phyloP scores from a whole-genome alignment of 1,140 invertebrate genomes.

The Bombus huntii region DNA sequence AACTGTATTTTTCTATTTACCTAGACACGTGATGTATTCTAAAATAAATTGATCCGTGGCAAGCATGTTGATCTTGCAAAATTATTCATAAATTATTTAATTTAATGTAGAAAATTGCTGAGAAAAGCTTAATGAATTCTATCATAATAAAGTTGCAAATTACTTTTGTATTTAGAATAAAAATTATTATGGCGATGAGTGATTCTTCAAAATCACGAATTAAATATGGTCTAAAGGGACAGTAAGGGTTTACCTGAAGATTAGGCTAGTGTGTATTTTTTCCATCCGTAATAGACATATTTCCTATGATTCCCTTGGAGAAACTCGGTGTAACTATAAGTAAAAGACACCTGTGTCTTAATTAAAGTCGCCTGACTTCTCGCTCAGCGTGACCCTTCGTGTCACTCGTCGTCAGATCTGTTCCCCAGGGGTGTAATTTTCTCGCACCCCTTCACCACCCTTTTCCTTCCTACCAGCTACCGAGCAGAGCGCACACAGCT shows the following conservation, averaged over 20 bases:
- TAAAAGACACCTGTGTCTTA: constrained; percentile 73
- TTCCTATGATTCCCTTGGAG: constrained; percentile 15
- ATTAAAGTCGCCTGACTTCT: constrained; percentile 78
- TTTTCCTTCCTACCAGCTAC: constrained; percentile 22
- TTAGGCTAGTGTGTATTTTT: not conserved
- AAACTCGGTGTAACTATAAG: constrained; percentile 42
- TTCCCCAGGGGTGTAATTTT: constrained; percentile 75
- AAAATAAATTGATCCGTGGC: too few species aligned
- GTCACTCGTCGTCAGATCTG: constrained; percentile 66
- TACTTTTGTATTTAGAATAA: too few species aligned
- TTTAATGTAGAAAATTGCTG: not conserved
- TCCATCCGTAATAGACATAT: not conserved
- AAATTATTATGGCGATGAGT: too few species aligned
- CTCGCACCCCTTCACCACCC: constrained; percentile 59
- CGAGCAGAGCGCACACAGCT: constrained; percentile 42
- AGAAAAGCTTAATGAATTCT: not conserved
- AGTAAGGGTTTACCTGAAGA: too few species aligned
- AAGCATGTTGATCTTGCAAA: not conserved
- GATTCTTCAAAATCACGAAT: too few species aligned
- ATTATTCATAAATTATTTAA: not conserved
- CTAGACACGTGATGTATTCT: too few species aligned
- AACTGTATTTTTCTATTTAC: too few species aligned
- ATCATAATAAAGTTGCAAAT: not conserved
- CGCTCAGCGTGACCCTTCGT: constrained; percentile 64
- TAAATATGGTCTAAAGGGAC: too few species aligned